Conservation (phyloP, 2,797 vertebrate genomes). For the Euthynnus affinis region DNA sequence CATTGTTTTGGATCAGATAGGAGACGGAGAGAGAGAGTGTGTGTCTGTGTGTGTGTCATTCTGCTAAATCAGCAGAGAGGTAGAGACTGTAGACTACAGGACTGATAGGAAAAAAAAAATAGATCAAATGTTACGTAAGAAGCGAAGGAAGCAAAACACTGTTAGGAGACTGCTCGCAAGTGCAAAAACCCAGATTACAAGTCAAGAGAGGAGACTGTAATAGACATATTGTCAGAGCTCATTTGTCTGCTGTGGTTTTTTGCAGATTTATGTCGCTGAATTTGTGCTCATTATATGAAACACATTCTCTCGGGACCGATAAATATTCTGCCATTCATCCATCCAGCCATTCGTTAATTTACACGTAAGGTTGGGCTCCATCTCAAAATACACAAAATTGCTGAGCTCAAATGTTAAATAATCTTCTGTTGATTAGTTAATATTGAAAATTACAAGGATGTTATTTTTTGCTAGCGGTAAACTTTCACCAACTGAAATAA, state of each 20-base stretch:
- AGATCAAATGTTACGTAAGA: slow-evolving; percentile 41
- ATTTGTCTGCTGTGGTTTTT: background rate
- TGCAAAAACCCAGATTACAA: background rate
- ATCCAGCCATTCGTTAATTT: too few species aligned
- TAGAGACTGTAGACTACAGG: slow-evolving; percentile 36
- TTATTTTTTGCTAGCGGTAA: too few species aligned
- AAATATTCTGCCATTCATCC: too few species aligned
- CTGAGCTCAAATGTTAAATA: too few species aligned
- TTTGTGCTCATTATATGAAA: background rate
- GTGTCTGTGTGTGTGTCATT: slow-evolving; percentile 1
- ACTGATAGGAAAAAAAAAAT: slow-evolving; percentile 1
- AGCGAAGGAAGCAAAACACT: background rate
- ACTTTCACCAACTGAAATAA: too few species aligned
- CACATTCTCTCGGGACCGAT: too few species aligned
- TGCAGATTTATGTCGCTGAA: too few species aligned
- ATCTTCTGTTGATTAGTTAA: too few species aligned
- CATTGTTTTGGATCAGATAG: slow-evolving; percentile 34
- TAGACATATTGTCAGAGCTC: background rate
- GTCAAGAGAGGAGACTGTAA: background rate
- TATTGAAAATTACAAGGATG: too few species aligned
- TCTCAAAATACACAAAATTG: too few species aligned
- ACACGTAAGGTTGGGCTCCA: too few species aligned
- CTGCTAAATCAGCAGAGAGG: slow-evolving; percentile 52
- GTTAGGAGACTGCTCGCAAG: background rate
- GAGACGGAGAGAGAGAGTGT: background rate